phyloP scores from a whole-genome alignment of 2,888 invertebrate genomes.

The Melanchra persicariae region DNA sequence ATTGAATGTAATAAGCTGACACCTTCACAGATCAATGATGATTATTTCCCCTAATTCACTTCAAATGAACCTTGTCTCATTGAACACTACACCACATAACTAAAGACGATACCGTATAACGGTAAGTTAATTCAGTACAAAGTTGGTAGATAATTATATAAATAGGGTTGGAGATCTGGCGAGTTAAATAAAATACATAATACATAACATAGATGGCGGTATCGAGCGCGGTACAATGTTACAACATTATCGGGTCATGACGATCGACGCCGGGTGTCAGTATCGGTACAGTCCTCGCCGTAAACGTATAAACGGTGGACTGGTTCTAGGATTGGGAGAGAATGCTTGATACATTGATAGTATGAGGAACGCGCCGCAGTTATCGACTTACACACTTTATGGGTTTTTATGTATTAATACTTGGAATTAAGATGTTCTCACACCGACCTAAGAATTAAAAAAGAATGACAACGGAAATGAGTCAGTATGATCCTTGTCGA shows the following conservation, averaged over 20 bases:
- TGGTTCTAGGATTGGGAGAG: constrained; percentile 67
- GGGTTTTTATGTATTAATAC: constrained; percentile 58
- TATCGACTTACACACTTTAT: constrained; percentile 64
- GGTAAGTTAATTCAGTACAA: constrained; percentile 55
- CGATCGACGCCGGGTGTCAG: constrained; percentile 79
- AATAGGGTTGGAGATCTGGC: constrained; percentile 56
- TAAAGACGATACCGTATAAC: constrained; percentile 48
- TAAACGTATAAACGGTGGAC: constrained; percentile 70
- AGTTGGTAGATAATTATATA: constrained; percentile 63
- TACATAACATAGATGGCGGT: constrained; percentile 69
- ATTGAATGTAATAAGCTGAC: constrained; percentile 23
- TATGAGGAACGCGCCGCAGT: constrained; percentile 61
- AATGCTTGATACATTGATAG: constrained; percentile 58
- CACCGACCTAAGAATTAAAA: constrained; percentile 48
- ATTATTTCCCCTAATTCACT: constrained; percentile 15
- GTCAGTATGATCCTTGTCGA: constrained; percentile 53
- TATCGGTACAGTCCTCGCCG: constrained; percentile 71
- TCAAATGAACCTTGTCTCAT: constrained; percentile 38
- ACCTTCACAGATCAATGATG: constrained; percentile 7
- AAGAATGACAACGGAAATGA: constrained; percentile 61
- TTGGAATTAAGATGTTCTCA: constrained; percentile 56
- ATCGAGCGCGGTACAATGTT: constrained; percentile 73
- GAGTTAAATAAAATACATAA: constrained; percentile 69
- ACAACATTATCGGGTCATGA: constrained; percentile 79
- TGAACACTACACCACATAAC: constrained; percentile 28